Evolutionary conservation across 2,888 invertebrate species (phyloP).

Genomic region (Eretmocerus hayati): DNA sequence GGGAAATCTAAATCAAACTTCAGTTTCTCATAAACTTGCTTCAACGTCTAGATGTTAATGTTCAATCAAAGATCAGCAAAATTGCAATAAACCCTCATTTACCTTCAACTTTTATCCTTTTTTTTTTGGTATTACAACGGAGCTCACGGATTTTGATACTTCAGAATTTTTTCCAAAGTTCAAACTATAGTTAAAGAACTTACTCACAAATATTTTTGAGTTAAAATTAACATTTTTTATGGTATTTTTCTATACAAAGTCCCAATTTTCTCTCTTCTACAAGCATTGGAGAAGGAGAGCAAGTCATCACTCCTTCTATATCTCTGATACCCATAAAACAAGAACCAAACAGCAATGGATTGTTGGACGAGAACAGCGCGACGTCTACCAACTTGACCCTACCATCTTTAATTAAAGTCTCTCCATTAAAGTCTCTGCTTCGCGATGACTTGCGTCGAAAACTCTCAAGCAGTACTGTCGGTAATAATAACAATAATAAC

Average conservation of each 20-base stretch:
- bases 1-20: background rate
- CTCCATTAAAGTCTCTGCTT: conserved; percentile 76
- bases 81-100: background rate
- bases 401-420: conserved; percentile 74
- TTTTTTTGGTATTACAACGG: too few relatives aligned
- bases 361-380: conserved; percentile 49
- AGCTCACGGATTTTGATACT: too few relatives aligned
- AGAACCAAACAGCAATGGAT: conserved; percentile 51
- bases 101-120: too few relatives aligned
- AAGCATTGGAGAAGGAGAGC: conserved; percentile 45
- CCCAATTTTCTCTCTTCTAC: conserved; percentile 23
- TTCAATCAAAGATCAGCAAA: too few relatives aligned
- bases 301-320: conserved; percentile 73
- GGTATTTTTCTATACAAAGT: background rate
- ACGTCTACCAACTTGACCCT: conserved; percentile 59
- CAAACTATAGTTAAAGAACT: too few relatives aligned
- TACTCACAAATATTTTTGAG: too few relatives aligned
- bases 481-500: conserved; percentile 18
- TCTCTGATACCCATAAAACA: conserved; percentile 76
- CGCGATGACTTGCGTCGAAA: conserved; percentile 78
- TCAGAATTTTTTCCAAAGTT: too few relatives aligned
- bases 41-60: background rate
- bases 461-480: conserved; percentile 46
- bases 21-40: background rate
- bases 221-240: background rate